Percentiles rank a stretch among this genome's conserved stretches.
phyloP scores from a whole-genome alignment of 2,113 vertebrate species.

The Mobula hypostoma region DNA sequence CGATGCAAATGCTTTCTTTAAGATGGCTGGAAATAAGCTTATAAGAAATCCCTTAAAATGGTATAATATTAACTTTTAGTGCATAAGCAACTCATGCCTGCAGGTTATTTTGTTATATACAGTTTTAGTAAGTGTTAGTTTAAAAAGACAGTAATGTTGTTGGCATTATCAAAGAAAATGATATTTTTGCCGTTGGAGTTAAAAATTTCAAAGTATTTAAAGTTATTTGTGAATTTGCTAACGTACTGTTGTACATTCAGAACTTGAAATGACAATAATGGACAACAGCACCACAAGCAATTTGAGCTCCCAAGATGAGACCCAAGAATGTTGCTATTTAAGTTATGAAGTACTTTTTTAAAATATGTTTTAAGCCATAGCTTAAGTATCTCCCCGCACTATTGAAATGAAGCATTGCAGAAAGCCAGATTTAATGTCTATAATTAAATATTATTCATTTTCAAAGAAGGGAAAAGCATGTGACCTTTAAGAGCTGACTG shows the following conservation, averaged over 20 bases:
- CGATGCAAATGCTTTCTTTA: neutral
- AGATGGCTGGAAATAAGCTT: neutral
- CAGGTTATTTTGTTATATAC: neutral
- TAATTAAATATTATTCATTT: neutral
- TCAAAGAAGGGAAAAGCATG: neutral
- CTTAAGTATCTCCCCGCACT: neutral
- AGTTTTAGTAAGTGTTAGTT: neutral
- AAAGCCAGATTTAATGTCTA: neutral
- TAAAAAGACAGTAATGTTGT: neutral
- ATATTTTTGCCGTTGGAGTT: neutral
- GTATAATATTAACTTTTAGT: neutral
- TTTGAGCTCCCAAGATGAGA: neutral
- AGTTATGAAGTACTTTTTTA: neutral
- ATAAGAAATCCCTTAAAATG: neutral
- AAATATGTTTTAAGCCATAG: neutral
- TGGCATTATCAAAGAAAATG: neutral
- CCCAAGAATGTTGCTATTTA: neutral
- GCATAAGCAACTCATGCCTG: neutral
- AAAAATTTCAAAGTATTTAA: neutral
- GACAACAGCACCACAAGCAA: neutral
- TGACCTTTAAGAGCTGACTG: neutral
- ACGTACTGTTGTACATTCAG: neutral
- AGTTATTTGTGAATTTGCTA: neutral
- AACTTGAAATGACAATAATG: neutral
- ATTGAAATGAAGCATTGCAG: no score